These are phyloP conservation scores for Notolabrus celidotus DNA, from an alignment of 2,797 vertebrate genomes.

Conservation along the genomic window DNA sequence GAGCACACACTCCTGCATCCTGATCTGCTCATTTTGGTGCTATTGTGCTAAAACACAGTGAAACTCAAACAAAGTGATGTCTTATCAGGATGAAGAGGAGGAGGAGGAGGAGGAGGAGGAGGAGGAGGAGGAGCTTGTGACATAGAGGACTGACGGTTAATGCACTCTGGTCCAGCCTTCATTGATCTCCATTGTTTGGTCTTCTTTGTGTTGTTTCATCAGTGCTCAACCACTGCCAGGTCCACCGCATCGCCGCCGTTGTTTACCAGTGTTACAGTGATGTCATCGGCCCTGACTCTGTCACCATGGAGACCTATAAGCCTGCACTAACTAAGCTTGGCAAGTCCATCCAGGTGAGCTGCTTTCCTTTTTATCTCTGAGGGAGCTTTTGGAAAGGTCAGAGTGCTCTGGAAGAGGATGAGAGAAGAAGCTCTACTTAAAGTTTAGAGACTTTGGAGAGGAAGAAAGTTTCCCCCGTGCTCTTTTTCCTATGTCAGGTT, in stretches of 20 bases:
- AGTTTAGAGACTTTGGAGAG: conserved; percentile 2
- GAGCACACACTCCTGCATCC: conserved; percentile 36
- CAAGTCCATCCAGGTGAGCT: conserved; percentile 88
- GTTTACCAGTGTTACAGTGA: conserved; percentile 94
- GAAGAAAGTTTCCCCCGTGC: background rate
- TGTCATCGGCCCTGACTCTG: conserved; percentile 87
- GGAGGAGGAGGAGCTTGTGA: background rate
- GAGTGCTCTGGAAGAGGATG: conserved; percentile 1
- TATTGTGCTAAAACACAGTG: conserved; percentile 22
- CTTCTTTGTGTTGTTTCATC: conserved; percentile 42
- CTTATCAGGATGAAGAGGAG: conserved; percentile 4
- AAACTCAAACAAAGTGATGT: conserved; percentile 29
- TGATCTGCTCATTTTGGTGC: conserved; percentile 42
- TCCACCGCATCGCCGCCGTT: conserved; percentile 87
- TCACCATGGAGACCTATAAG: conserved; percentile 90
- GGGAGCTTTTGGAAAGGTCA: conserved; percentile 10
- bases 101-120: too few relatives aligned
- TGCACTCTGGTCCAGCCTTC: background rate
- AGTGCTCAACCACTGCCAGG: conserved; percentile 95
- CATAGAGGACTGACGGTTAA: background rate
- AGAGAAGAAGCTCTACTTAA: background rate
- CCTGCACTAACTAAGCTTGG: conserved; percentile 83
- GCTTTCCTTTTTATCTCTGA: conserved; percentile 28
- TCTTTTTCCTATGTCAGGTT: background rate
- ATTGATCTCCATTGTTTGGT: background rate